Percentiles rank a stretch among this genome's conserved stretches.
Evolutionary conservation across 2,113 vertebrate genomes (phyloP).

Genomic region (cat (Felis catus)): DNA sequence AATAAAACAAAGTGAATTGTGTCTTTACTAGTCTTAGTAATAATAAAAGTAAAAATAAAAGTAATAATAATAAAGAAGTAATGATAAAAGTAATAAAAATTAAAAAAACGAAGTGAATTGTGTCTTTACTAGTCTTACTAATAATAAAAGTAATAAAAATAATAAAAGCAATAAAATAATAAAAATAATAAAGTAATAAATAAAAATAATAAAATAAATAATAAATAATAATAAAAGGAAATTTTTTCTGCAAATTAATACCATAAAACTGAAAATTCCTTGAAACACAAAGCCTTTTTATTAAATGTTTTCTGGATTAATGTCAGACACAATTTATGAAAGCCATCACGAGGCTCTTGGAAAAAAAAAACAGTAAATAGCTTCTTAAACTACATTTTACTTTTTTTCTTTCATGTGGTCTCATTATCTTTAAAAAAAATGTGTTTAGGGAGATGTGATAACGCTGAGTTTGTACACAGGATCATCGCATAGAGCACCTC

Average conservation of each 20-base stretch:
- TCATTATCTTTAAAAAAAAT: slow-evolving; percentile 53
- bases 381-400: slow-evolving; percentile 15
- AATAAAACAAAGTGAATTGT: not conserved
- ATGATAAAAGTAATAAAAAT: too few relatives aligned
- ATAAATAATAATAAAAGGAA: not conserved
- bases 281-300: not conserved
- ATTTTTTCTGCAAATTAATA: not conserved
- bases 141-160: not conserved
- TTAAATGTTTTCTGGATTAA: not conserved
- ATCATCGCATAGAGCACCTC: slow-evolving; percentile 57
- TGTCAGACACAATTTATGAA: not conserved
- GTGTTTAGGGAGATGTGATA: not conserved
- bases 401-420: slow-evolving; percentile 58
- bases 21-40: not conserved
- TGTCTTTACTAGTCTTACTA: not conserved
- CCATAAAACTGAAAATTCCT: not conserved
- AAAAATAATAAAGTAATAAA: too few relatives aligned
- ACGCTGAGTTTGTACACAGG: slow-evolving; percentile 34
- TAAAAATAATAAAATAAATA: too few relatives aligned
- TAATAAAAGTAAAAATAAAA: not conserved
- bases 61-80: too few relatives aligned
- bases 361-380: not conserved
- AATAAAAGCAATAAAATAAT: too few relatives aligned
- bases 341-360: not conserved
- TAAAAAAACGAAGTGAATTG: too few relatives aligned